Conservation (phyloP, 2,797 vertebrate species). For the Sitta carolinensis region DNA sequence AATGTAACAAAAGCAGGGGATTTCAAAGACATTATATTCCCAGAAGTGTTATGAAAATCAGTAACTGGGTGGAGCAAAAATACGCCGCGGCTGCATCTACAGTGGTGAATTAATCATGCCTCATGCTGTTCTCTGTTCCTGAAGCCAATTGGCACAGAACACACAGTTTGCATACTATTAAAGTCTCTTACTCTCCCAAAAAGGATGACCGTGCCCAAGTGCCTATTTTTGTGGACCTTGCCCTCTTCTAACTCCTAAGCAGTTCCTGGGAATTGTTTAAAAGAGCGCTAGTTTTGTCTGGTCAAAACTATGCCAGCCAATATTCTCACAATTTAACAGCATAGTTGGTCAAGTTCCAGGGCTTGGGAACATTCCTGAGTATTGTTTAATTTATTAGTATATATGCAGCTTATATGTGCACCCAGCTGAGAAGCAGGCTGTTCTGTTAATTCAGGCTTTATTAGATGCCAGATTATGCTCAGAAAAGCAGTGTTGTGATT, state of each 20-base stretch:
- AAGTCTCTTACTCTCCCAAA: background rate
- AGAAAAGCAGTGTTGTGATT: background rate
- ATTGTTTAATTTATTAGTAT: slow-evolving; percentile 63
- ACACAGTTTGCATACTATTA: background rate
- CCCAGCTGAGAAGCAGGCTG: slow-evolving; percentile 50
- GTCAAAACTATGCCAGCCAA: slow-evolving; percentile 8
- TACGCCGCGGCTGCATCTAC: background rate
- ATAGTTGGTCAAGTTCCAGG: slow-evolving; percentile 36
- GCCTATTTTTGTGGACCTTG: background rate
- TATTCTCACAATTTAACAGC: slow-evolving; percentile 61
- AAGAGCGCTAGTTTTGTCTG: slow-evolving; percentile 21
- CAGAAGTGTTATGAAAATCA: slow-evolving; percentile 37
- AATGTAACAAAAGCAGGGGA: background rate
- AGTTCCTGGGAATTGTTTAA: slow-evolving; percentile 34
- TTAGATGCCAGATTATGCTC: background rate
- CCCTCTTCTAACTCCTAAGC: background rate
- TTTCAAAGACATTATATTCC: slow-evolving; percentile 44
- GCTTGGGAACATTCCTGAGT: slow-evolving; percentile 1
- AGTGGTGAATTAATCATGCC: slow-evolving; percentile 21
- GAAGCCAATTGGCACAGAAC: slow-evolving; percentile 11
- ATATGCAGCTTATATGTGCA: background rate
- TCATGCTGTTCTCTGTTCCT: background rate
- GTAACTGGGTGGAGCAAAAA: slow-evolving; percentile 46
- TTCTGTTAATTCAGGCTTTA: slow-evolving; percentile 32
- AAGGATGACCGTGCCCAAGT: background rate